Conservation (phyloP, 1,140 invertebrate species). For the Megathymus violae region DNA sequence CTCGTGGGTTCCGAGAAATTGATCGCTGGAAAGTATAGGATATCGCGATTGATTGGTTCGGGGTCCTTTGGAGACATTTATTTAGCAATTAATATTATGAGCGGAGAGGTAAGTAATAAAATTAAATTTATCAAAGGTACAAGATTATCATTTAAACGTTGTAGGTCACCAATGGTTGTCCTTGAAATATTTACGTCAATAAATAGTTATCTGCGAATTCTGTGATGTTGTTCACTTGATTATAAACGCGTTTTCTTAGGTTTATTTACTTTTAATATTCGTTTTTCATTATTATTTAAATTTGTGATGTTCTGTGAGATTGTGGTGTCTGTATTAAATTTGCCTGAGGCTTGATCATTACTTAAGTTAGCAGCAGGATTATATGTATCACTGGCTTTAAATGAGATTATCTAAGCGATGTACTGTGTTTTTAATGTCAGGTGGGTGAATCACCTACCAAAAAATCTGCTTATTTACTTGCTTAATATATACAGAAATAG, state of each 20-base stretch:
- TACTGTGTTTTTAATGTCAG: too few species aligned
- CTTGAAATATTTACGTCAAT: constrained; percentile 23
- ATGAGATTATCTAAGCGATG: too few species aligned
- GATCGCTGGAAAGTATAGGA: constrained; percentile 95
- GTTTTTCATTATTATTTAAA: background rate
- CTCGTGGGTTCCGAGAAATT: constrained; percentile 43
- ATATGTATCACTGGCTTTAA: too few species aligned
- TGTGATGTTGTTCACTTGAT: constrained; percentile 3
- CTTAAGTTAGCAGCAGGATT: too few species aligned
- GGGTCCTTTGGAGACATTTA: constrained; percentile 99
- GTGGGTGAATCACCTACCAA: too few species aligned
- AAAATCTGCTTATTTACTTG: too few species aligned
- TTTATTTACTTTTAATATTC: background rate
- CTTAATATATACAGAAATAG: too few species aligned
- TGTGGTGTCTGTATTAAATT: too few species aligned
- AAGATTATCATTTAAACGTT: background rate
- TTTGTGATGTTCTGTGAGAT: too few species aligned
- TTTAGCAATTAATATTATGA: constrained; percentile 97
- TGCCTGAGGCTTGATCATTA: too few species aligned
- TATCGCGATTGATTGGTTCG: constrained; percentile 97
- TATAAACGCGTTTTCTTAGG: background rate
- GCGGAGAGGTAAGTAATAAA: constrained; percentile 92
- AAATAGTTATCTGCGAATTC: constrained; percentile 3
- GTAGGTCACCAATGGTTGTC: background rate
- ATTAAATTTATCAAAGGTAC: background rate